Percentiles rank a stretch among this genome's conserved stretches.
Conservation (phyloP, 2,113 vertebrate species). For the Tragulus kanchil region DNA sequence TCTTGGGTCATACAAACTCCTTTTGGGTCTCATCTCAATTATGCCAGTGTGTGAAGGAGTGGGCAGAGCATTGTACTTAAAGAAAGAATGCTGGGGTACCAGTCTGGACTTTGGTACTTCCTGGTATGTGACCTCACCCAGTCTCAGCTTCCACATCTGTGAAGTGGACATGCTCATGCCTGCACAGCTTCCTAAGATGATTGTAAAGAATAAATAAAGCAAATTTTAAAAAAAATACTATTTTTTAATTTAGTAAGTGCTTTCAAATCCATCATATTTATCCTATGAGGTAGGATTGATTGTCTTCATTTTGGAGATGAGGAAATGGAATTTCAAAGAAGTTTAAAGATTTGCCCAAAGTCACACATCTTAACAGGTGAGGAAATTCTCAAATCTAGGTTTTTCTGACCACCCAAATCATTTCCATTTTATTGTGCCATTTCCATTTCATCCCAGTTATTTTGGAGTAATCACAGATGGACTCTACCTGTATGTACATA, state of each 20-base stretch:
- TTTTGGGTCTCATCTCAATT: neutral
- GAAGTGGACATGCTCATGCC: neutral
- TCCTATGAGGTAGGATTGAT: neutral
- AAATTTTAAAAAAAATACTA: neutral
- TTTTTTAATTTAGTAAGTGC: neutral
- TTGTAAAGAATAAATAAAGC: constrained; percentile 22
- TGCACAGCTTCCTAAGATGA: neutral
- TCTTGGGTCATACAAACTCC: neutral
- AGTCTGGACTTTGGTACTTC: neutral
- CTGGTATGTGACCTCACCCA: neutral
- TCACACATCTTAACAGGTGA: neutral
- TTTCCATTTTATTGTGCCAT: neutral
- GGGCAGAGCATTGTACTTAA: neutral
- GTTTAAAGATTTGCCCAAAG: neutral
- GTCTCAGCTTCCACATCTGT: neutral
- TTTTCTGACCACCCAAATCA: neutral
- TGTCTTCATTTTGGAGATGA: constrained; percentile 32
- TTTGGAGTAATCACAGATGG: neutral
- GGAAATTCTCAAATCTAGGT: neutral
- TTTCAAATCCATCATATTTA: constrained; percentile 23
- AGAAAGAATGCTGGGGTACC: neutral
- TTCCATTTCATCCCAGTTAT: neutral
- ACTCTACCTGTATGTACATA: neutral
- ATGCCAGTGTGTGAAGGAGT: neutral
- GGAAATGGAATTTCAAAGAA: constrained; percentile 1